Evolutionary conservation across 2,113 vertebrate species (phyloP), one percentile per base, ranked within the genome.

Genomic region (Atractosteus spatula): DNA sequence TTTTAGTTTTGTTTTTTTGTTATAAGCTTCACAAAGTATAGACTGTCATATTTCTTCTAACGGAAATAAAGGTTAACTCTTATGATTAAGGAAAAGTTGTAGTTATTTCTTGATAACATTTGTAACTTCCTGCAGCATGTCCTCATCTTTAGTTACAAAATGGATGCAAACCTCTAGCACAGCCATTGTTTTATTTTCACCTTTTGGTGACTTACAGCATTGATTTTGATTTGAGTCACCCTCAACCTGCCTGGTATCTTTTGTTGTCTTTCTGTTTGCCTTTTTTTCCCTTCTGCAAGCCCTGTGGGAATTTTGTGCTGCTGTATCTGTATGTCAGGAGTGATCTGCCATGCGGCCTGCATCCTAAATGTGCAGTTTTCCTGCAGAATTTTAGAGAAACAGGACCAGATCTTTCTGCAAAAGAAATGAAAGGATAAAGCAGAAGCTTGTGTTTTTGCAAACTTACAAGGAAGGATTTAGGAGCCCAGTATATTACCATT

Each of bases 111-210:
- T 6, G 12, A 13, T n/a, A 16, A 3, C 57, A 11, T 11, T 41
- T 17, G 66, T 68, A 17, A 54, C 47, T 68, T 68, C 55, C 66
- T 68, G 66, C 66, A 68, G 11, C 41, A 14, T 59, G 12, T 16
- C 13, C 41, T 68, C 8, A 41, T 55, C 66, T 54, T 16, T 12
- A 3, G 13, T 54, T 51, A 12, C 12, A 59, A 59, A 59, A 29
- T 29, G 29, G 29, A 29, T 29, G 57, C n/a, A 16, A 5, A 59
- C 57, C 14, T 59, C 13, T 5, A n/a, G 5, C 14, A n/a, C 57
- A n/a, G 57, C 4, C 57, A 59, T 59, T 59, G 12, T 16, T 13
- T 59, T 13, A n/a, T 59, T 59, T 51, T 59, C n/a, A 59, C n/a
- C n/a, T 13, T 6, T 59, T 59, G 2, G n/a, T 59, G 12, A n/a